Conservation (phyloP, 2,113 vertebrate species). For the Ophthalmolycus amberensis region DNA sequence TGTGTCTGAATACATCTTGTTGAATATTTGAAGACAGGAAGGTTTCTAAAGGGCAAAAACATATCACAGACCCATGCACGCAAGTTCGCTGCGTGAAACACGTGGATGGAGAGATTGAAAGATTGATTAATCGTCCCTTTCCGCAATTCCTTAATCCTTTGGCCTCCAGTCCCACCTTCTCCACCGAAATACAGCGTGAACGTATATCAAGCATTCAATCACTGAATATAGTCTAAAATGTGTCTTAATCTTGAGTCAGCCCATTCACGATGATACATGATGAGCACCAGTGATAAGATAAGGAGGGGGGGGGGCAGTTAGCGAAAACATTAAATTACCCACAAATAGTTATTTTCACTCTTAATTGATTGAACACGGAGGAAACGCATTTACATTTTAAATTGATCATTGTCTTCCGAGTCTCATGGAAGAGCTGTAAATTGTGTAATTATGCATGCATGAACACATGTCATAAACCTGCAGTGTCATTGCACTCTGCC, state of each 20-base stretch:
- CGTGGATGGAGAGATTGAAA: conserved; percentile 2
- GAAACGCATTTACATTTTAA: conserved; percentile 70
- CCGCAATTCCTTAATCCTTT: not conserved
- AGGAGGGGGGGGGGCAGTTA: conserved; percentile 8
- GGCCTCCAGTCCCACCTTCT: not conserved
- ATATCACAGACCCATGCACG: conserved; percentile 12
- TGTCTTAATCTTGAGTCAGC: conserved; percentile 28
- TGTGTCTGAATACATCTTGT: conserved; percentile 45
- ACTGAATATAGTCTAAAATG: conserved; percentile 9
- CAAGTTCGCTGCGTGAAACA: conserved; percentile 17
- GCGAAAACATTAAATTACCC: conserved; percentile 45
- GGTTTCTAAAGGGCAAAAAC: conserved; percentile 29
- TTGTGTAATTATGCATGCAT: conserved; percentile 65
- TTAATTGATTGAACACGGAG: conserved; percentile 67
- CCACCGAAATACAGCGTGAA: not conserved
- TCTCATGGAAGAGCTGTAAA: conserved; percentile 63
- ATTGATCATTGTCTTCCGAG: conserved; percentile 68
- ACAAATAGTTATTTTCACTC: conserved; percentile 55
- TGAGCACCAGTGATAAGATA: conserved; percentile 31
- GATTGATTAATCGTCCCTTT: not conserved
- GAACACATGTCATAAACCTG: conserved; percentile 57
- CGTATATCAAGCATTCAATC: not conserved
- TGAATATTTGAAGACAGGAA: conserved; percentile 20
- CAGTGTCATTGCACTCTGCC: conserved; percentile 34
- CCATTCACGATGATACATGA: conserved; percentile 28